Evolutionary conservation across 1,140 invertebrate genomes (phyloP).

Genomic region (Calosoma granatense): DNA sequence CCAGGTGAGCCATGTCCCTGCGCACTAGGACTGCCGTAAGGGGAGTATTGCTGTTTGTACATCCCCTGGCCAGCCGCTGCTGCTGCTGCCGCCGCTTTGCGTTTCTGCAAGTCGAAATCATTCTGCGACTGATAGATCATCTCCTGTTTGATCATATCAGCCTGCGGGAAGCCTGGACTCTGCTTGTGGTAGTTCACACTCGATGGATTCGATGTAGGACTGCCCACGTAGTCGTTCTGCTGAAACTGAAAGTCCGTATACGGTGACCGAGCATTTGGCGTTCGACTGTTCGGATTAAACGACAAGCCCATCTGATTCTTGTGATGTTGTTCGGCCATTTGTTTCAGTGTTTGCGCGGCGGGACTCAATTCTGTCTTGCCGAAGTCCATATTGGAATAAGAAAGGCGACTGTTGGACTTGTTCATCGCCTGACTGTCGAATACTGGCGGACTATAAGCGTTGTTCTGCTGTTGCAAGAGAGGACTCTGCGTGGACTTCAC

Average conservation of each 20-base stretch:
- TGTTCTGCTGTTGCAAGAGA: constrained; percentile 25
- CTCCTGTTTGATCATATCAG: constrained; percentile 36
- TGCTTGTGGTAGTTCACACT: constrained; percentile 36
- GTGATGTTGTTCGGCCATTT: constrained; percentile 93
- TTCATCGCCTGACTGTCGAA: constrained; percentile 26
- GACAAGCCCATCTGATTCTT: constrained; percentile 53
- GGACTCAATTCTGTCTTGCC: constrained; percentile 64
- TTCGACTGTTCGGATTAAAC: constrained; percentile 28
- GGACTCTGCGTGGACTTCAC: constrained; percentile 23
- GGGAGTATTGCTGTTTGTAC: constrained; percentile 52
- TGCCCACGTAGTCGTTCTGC: constrained; percentile 38
- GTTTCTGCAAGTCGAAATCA: constrained; percentile 41
- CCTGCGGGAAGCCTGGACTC: constrained; percentile 34
- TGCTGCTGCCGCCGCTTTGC: constrained; percentile 34
- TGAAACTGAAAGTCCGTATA: constrained; percentile 41
- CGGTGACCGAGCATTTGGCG: constrained; percentile 38
- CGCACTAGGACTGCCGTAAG: constrained; percentile 51
- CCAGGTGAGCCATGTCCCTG: constrained; percentile 51
- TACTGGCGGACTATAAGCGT: constrained; percentile 39
- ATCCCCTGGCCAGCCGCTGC: constrained; percentile 29
- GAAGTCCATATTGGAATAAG: constrained; percentile 41
- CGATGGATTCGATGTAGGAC: constrained; percentile 35
- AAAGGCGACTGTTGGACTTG: constrained; percentile 28
- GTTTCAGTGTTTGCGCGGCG: constrained; percentile 86
- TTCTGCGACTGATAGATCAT: constrained; percentile 31